Percentiles rank a stretch among this genome's conserved stretches.
Evolutionary conservation across 2,113 vertebrate genomes (phyloP).

Genomic region (Addax nasomaculatus): DNA sequence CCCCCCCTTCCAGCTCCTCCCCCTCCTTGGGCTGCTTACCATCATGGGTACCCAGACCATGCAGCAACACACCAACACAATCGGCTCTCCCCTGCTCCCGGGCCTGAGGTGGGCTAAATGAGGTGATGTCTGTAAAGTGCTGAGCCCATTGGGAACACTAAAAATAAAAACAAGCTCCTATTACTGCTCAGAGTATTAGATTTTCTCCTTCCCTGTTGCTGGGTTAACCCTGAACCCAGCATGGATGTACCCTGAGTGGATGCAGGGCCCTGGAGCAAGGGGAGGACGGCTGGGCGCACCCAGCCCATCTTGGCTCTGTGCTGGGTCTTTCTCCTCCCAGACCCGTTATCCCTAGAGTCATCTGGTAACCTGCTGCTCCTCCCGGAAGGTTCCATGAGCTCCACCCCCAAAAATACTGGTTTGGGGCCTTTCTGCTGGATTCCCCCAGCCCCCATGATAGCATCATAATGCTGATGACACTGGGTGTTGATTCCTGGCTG

Average conservation of each 20-base stretch:
- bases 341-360: background rate
- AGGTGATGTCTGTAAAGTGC: background rate
- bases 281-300: background rate
- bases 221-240: background rate
- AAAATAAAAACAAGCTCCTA: constrained; percentile 20
- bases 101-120: background rate
- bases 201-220: background rate
- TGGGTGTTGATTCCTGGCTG: background rate
- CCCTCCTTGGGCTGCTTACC: accelerated
- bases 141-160: background rate
- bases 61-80: background rate
- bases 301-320: background rate
- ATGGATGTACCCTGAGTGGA: background rate
- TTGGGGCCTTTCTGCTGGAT: background rate
- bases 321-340: background rate
- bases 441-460: too few relatives aligned
- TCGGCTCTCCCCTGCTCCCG: accelerated
- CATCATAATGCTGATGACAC: background rate
- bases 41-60: background rate
- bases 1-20: background rate
- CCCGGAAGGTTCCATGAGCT: background rate
- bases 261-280: background rate
- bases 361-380: background rate
- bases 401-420: background rate
- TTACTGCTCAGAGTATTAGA: background rate